phyloP scores from a whole-genome alignment of 2,888 invertebrate genomes.

The Argyresthia albistria region DNA sequence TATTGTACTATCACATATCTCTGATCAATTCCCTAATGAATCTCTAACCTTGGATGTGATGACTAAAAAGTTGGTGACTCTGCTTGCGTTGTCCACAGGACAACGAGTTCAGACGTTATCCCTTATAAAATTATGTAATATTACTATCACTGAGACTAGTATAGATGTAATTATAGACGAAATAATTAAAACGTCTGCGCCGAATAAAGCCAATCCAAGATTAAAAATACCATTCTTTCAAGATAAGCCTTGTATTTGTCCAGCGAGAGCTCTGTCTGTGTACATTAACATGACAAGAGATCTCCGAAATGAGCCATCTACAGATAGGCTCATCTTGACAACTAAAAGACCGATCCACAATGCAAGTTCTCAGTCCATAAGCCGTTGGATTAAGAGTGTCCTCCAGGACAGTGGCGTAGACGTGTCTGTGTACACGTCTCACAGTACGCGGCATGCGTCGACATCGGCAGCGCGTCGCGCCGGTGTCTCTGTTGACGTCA shows the following conservation, averaged over 20 bases:
- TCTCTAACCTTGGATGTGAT: not conserved
- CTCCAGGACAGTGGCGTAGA: slow-evolving; percentile 1
- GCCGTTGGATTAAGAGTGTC: slow-evolving; percentile 1
- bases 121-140: not conserved
- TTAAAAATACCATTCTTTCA: slow-evolving; percentile 2
- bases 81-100: slow-evolving; percentile 2
- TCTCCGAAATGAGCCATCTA: not conserved
- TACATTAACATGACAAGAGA: not conserved
- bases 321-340: not conserved
- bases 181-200: not conserved
- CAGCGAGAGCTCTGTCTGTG: not conserved
- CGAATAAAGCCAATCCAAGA: not conserved
- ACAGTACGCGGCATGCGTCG: slow-evolving; percentile 3
- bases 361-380: not conserved
- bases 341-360: not conserved
- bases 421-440: not conserved
- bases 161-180: not conserved
- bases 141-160: not conserved
- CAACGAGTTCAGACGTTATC: slow-evolving; percentile 3
- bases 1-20: not conserved
- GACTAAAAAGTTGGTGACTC: slow-evolving; percentile 1
- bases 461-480: not conserved
- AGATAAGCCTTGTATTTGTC: slow-evolving; percentile 1
- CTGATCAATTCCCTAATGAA: not conserved
- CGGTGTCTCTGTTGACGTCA: not conserved